Base-by-base conservation (phyloP, 2,888 invertebrate genomes). In the Teleiodes luculella region DNA sequence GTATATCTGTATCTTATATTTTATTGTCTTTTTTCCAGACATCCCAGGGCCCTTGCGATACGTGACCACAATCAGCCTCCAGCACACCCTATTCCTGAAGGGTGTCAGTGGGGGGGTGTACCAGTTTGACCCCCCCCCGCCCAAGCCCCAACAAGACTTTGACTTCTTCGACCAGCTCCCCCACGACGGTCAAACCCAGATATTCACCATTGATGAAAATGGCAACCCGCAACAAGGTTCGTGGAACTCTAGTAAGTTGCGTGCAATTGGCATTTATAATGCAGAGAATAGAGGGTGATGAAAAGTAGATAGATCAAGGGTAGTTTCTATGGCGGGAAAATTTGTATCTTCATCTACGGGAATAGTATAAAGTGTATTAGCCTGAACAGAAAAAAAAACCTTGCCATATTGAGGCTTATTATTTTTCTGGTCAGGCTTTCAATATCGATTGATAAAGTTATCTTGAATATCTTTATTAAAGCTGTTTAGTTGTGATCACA, bases 31-130 rank as follows among this genome's bases (percentile, higher is more conserved):
- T 14, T 48, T 20, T 10, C 3, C 20, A 48, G 35, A 33, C 60
- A 50, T 63, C 0, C 68, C 73, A 2, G 62, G 65, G 1, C 78
- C 76, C 36, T 76, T 76, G 48, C 67, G 73, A 52, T 80, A 80
- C 54, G 80, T 91, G 1, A 90, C 91, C 6, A 88, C 86, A 0
- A 78, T 91, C 31, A 88, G 82, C 52, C 80, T 92, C 0, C 88
- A 90, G 56, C 90, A 91, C 67, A 84, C 80, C 33, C 68, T 91
- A n/a, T 86, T 72, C 63, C 65, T 87, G 3, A 80, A 49, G 13
- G 56, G 53, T 16, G 13, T 35, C 33, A 20, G 20, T 18, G 24
- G n/a, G 24, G 43, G 43, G 24, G n/a, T 28, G n/a, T 43, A 20
- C 24, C 43, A 41, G 11, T 20, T 11, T 10, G 33, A 43, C 24